Evolutionary conservation across 92 coral and sea anemone species (phyloP).

Genomic region (Paramuricea clavata): DNA sequence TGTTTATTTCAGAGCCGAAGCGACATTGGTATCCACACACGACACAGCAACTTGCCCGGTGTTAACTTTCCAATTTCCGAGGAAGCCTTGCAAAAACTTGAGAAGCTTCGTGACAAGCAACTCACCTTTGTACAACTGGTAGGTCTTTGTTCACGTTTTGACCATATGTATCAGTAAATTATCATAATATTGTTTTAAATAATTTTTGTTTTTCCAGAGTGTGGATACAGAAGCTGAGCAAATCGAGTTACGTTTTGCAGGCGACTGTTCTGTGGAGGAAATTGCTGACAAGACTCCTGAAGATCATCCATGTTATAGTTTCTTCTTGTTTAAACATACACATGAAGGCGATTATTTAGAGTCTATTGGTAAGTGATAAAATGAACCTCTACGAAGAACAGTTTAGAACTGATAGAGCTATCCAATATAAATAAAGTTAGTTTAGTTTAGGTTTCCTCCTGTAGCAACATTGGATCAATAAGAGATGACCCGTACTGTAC

Average conservation of each 20-base stretch:
- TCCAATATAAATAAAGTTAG: no score
- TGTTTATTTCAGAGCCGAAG: constrained; percentile 71
- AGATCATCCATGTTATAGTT: constrained; percentile 82
- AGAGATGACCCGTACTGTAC: no score
- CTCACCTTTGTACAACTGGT: constrained; percentile 88
- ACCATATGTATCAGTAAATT: no score
- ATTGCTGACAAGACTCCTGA: constrained; percentile 73
- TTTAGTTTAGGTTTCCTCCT: no score
- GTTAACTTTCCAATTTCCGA: constrained; percentile 88
- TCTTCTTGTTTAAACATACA: constrained; percentile 92
- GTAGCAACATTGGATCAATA: no score
- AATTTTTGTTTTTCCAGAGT: constrained; percentile 67
- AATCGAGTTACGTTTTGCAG: constrained; percentile 73
- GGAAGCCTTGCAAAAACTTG: constrained; percentile 78
- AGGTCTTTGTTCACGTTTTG: no score
- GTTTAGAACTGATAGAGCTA: no score
- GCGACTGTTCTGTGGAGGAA: constrained; percentile 69
- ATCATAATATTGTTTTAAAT: no score
- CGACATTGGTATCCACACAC: constrained; percentile 84
- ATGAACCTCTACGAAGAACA: no score
- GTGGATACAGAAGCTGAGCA: constrained; percentile 82
- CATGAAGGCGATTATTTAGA: constrained; percentile 94
- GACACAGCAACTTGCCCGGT: constrained; percentile 95
- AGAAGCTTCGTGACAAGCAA: constrained; percentile 72
- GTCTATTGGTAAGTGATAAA: constrained; percentile 70